Percentiles rank a stretch among this genome's conserved stretches.
These are phyloP conservation scores for Theretra japonica DNA, from an alignment of 2,888 invertebrate species.

Conservation along the genomic window DNA sequence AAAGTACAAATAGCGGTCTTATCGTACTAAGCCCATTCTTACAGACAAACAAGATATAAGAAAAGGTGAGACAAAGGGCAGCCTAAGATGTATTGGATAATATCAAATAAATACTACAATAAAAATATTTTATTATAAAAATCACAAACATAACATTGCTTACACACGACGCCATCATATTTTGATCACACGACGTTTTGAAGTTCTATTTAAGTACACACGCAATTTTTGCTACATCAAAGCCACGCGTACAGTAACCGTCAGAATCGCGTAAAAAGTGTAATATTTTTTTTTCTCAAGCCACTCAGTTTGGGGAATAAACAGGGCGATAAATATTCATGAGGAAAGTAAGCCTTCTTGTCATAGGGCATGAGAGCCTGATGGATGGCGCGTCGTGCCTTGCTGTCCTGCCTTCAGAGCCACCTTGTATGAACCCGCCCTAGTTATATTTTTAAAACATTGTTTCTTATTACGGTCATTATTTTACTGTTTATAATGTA, in stretches of 20 bases:
- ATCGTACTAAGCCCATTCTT: too few relatives aligned
- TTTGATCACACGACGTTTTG: conserved; percentile 37
- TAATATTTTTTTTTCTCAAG: conserved; percentile 59
- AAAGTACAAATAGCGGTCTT: too few relatives aligned
- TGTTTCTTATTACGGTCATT: conserved; percentile 10
- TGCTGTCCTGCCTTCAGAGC: conserved; percentile 51
- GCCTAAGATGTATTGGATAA: too few relatives aligned
- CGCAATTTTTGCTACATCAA: conserved; percentile 46
- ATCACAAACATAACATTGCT: conserved; percentile 12
- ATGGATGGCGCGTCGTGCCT: conserved; percentile 72
- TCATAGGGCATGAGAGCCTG: conserved; percentile 76
- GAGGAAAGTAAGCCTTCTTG: conserved; percentile 77
- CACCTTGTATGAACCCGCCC: conserved; percentile 7
- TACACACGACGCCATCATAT: conserved; percentile 29
- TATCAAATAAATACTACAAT: too few relatives aligned
- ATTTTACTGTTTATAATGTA: neutral
- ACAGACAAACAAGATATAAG: too few relatives aligned
- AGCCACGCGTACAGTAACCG: conserved; percentile 46
- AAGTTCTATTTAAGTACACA: conserved; percentile 35
- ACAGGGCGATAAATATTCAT: conserved; percentile 78
- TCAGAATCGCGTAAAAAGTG: conserved; percentile 55
- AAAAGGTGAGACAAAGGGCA: too few relatives aligned
- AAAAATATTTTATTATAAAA: conserved; percentile 2
- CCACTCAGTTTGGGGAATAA: conserved; percentile 64
- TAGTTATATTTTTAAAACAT: conserved; percentile 9